phyloP scores from a whole-genome alignment of 2,888 invertebrate species.

The Linyphia triangularis region DNA sequence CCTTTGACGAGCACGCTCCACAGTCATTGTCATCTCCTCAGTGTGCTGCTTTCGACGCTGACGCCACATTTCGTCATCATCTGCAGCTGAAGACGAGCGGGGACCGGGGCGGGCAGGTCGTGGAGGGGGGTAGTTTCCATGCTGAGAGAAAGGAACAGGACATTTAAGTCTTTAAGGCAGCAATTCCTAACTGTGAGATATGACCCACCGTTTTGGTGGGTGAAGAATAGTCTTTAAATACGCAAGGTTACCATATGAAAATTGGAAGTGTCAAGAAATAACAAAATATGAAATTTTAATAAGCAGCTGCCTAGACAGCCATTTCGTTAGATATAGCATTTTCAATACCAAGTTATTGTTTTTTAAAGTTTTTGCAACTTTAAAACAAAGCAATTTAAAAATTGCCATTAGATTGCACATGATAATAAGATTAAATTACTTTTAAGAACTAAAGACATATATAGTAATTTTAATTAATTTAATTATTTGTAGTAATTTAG shows the following conservation, averaged over 20 bases:
- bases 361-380: no score
- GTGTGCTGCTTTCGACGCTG: conserved; percentile 85
- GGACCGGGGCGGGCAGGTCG: conserved; percentile 65
- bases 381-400: no score
- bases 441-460: no score
- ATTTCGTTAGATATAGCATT: no score
- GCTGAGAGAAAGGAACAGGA: conserved; percentile 23
- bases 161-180: neutral
- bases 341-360: neutral
- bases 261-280: neutral
- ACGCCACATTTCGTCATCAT: conserved; percentile 86
- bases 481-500: no score
- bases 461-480: no score
- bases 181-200: no score
- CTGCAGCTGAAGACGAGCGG: conserved; percentile 78
- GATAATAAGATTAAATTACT: no score
- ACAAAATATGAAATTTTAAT: no score
- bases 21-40: conserved; percentile 88
- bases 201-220: no score
- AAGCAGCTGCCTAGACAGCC: neutral
- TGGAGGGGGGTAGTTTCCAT: conserved; percentile 68
- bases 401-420: no score
- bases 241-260: neutral
- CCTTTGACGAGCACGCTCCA: conserved; percentile 90
- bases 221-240: no score